Evolutionary conservation across 2,113 vertebrate genomes (phyloP).

Genomic region (Perognathus longimembris): DNA sequence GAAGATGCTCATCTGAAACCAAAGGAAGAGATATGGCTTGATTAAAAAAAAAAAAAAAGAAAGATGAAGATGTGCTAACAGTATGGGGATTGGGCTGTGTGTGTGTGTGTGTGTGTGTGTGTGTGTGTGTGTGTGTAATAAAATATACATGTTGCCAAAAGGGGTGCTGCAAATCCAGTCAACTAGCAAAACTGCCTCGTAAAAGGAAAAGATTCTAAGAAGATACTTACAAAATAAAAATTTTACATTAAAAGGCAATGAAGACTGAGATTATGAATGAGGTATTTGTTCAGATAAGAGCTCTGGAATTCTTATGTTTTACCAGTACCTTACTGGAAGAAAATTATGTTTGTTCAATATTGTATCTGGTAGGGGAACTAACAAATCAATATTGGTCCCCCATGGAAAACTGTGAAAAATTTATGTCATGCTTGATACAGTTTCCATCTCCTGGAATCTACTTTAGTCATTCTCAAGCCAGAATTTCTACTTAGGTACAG

Average conservation of each 20-base stretch:
- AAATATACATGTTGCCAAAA: neutral
- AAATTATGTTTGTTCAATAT: constrained; percentile 35
- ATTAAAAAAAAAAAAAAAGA: no score
- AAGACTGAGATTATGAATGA: neutral
- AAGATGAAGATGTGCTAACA: neutral
- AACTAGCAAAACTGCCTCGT: constrained; percentile 6
- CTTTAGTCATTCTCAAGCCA: constrained; percentile 8
- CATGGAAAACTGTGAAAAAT: neutral
- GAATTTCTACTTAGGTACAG: neutral
- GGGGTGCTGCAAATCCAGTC: neutral
- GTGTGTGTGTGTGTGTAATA: neutral
- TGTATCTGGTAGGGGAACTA: constrained; percentile 3
- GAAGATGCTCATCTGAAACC: constrained; percentile 20
- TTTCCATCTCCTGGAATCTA: constrained; percentile 21
- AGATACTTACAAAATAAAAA: constrained; percentile 20
- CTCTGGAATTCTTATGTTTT: constrained; percentile 46
- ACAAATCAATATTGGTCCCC: neutral
- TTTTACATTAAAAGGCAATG: neutral
- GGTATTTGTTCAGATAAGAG: neutral
- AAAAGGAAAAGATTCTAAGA: neutral
- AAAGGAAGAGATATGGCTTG: neutral
- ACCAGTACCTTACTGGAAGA: neutral
- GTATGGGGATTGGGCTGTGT: neutral
- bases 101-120: neutral
- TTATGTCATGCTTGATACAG: neutral